Percentiles rank a stretch among this genome's conserved stretches.
Conservation (phyloP, 2,113 vertebrate genomes). For the Muntiacus reevesi region DNA sequence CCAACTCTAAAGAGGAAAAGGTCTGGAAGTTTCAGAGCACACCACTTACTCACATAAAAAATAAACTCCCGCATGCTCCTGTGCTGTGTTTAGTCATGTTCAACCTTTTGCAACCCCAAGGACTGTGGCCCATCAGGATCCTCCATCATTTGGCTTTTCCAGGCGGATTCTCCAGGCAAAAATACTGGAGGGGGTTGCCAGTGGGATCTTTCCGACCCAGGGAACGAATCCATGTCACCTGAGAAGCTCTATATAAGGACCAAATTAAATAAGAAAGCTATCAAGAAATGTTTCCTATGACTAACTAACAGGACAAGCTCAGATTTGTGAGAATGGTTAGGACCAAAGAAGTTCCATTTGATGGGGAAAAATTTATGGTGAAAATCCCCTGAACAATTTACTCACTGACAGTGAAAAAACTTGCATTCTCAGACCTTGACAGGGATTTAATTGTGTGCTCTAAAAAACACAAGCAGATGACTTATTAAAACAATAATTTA, state of each 20-base stretch:
- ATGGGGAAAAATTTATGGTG: background rate
- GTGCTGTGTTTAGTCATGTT: background rate
- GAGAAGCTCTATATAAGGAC: background rate
- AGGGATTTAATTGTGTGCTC: background rate
- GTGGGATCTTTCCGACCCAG: background rate
- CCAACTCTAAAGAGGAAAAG: background rate
- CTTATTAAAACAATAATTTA: constrained; percentile 38
- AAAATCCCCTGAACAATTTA: constrained; percentile 10
- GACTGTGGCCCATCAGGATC: background rate
- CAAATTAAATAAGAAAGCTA: background rate
- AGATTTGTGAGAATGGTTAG: background rate
- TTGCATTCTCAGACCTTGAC: background rate
- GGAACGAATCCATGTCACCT: background rate
- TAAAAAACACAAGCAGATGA: constrained; percentile 20
- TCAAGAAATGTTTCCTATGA: background rate
- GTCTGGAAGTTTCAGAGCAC: background rate
- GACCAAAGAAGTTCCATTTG: background rate
- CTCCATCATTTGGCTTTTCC: background rate
- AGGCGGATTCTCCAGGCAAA: background rate
- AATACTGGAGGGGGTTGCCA: background rate
- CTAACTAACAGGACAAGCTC: background rate
- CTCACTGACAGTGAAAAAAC: background rate
- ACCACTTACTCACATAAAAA: background rate
- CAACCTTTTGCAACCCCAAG: background rate
- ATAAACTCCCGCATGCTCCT: background rate